Evolutionary conservation across 2,888 invertebrate genomes (phyloP), one percentile per base, ranked within the genome.

Genomic region (Drosophila koepferae): DNA sequence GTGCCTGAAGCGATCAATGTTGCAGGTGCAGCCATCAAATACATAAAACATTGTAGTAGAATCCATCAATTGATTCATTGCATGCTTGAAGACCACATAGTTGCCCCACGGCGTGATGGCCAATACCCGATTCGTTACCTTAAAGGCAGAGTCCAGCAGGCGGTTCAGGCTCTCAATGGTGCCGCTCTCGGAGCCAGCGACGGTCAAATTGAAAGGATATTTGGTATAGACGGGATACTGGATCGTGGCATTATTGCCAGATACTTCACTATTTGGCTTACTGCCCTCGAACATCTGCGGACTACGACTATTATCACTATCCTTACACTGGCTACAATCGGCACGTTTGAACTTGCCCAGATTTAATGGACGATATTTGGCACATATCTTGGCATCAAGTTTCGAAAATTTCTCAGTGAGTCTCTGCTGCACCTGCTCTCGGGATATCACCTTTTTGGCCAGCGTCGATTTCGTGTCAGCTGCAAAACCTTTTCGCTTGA

Each of bases 21-120:
- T 90, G 63, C 93, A 92, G 9, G 91, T 92, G 59, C 93, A 93
- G 9, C 93, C 93, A 70, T 92, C 91, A 34, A 91, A 93, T 0
- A 93, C 48, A 43, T 87, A 91, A 72, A 85, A 92, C 1, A 54
- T 40, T 28, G 28, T 28, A 36, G 73, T 63, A 3, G 65, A 40
- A 5, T 14, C 18, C 18, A 16, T 7, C 28, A 4, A 16, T 4
- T 10, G 41, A 1, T 16, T 40, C 2, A n/a, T 23, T 16, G 31
- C 53, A n/a, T 69, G 61, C 9, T 55, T 60, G 48, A 93, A 93
- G 2, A 92, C 86, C 0, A 92, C 90, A 78, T 91, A 93, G 61
- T 92, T 92, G 10, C 92, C 92, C 92, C 92, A 92, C 3, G 92
- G 92, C 1, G 93, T 92, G 86, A 93, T 91, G 0, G 86, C 79